Evolutionary conservation across 2,113 vertebrate genomes (phyloP), one percentile per base, ranked within the genome.

Genomic region (Perca fluviatilis): DNA sequence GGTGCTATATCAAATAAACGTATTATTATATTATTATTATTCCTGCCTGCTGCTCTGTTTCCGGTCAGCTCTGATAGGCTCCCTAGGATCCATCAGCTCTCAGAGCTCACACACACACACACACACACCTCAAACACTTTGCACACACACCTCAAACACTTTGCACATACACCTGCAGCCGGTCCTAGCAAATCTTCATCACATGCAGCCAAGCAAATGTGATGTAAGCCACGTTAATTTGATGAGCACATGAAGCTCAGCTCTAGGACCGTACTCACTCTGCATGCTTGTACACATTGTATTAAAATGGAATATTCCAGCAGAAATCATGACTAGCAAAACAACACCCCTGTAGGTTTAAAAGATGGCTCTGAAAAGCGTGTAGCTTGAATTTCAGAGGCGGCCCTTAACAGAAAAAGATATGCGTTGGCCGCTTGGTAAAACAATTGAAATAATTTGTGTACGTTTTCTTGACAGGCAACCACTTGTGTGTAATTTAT

Each of bases 11-110:
- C 33, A 33, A 33, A 33, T 33, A 6, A 33, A 33, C 33, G 5
- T 33, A 33, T 40, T 33, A 33, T 40, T 10, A 11, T 43, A 43
- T 11, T 43, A 30, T 83, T 68, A 76, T 58, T 16, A 33, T 40
- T 40, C 40, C 40, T 40, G 3, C 65, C 72, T 74, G 88, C 85
- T 75, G 73, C 77, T 80, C 30, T 6, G 74, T 43, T 49, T 60
- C 72, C 80, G 80, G 54, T 61, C 67, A 60, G 23, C 66, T 76
- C 71, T 79, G 83, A 88, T 80, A 84, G 76, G 49, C 83, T 81
- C 83, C 68, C 77, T 80, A 54, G 65, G 77, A 86, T 80, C 73
- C 58, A 47, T 83, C 63, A 82, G 60, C 46, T 79, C 40, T 49
- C 40, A 60, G 43, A 69, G 50, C 61, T 81, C 77, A 71, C 70